Conservation (phyloP, 2,113 vertebrate genomes). For the Aepyceros melampus region DNA sequence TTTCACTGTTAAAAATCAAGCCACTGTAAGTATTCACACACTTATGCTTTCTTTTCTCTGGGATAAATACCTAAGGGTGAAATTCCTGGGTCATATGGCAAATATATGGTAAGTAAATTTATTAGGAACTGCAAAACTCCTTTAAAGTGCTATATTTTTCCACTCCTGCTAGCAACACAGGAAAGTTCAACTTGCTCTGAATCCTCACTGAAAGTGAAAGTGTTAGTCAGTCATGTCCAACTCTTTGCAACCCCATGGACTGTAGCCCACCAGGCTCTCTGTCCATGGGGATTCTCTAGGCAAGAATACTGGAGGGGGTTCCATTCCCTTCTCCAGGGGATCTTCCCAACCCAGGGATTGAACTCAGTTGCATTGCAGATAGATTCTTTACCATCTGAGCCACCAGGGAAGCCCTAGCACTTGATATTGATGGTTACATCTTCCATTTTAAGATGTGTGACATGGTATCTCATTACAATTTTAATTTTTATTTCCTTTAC, state of each 20-base stretch:
- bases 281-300: neutral
- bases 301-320: neutral
- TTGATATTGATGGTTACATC: neutral
- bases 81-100: neutral
- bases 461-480: neutral
- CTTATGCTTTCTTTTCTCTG: neutral
- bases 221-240: neutral
- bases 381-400: neutral
- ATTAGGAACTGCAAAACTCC: neutral
- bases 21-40: neutral
- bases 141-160: neutral
- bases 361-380: neutral
- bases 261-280: neutral
- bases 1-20: conserved; percentile 3
- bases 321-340: neutral
- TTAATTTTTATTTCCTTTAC: neutral
- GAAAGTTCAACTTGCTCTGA: neutral
- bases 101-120: neutral
- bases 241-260: neutral
- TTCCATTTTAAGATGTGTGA: neutral
- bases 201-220: neutral
- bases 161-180: neutral
- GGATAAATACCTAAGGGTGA: neutral
- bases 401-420: neutral
- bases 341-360: neutral